phyloP scores from a whole-genome alignment of 2,113 vertebrate genomes.

The Ceratotherium simum region DNA sequence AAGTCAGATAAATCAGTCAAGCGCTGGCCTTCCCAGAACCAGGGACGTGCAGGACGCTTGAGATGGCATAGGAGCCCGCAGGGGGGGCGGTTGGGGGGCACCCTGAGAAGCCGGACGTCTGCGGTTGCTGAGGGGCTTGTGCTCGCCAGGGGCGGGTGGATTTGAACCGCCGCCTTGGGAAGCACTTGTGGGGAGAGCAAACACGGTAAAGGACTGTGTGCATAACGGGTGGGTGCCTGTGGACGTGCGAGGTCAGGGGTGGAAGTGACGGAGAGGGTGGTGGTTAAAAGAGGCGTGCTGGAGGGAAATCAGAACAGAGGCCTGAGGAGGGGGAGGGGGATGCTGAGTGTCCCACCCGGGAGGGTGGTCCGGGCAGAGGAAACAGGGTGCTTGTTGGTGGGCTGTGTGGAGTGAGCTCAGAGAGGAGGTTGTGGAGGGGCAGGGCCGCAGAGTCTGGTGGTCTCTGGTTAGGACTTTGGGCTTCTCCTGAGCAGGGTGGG shows the following conservation, averaged over 20 bases:
- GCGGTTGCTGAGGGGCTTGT: too few relatives aligned
- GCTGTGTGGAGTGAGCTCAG: not conserved
- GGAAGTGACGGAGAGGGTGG: not conserved
- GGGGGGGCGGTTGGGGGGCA: too few relatives aligned
- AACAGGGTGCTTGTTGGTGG: fast-evolving
- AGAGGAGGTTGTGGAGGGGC: not conserved
- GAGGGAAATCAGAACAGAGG: too few relatives aligned
- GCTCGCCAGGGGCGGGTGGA: too few relatives aligned
- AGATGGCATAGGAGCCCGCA: too few relatives aligned
- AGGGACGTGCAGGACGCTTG: not conserved
- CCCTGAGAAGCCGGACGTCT: too few relatives aligned
- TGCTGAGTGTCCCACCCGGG: not conserved
- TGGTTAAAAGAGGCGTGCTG: not conserved
- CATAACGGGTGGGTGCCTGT: not conserved
- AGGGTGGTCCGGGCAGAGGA: not conserved
- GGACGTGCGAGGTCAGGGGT: fast-evolving
- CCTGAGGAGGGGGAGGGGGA: not conserved
- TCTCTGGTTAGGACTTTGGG: not conserved
- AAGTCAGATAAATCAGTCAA: not conserved
- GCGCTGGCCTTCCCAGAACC: not conserved
- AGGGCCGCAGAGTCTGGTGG: not conserved
- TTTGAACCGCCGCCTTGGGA: too few relatives aligned
- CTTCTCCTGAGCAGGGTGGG: not conserved
- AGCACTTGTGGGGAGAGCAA: not conserved
- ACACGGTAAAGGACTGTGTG: not conserved